These are phyloP conservation scores for Lagopus leucura DNA, from an alignment of 2,113 vertebrate species.

Conservation along the genomic window DNA sequence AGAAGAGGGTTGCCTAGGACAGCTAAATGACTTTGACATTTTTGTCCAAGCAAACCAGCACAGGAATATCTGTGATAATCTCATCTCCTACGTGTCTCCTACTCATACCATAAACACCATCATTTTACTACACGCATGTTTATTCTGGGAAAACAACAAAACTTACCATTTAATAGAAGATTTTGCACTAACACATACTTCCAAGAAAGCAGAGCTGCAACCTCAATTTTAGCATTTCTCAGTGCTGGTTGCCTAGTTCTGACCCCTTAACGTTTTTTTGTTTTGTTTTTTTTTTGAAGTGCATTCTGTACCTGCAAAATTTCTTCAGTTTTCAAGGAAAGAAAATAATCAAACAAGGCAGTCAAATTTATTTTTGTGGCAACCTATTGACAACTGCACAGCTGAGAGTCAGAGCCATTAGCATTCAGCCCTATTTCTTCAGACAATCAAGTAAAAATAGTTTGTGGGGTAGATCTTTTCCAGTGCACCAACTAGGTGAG, in stretches of 20 bases:
- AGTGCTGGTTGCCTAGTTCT: not conserved
- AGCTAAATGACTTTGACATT: not conserved
- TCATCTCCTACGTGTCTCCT: not conserved
- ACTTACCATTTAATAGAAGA: not conserved
- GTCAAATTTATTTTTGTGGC: not conserved
- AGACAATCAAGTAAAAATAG: not conserved
- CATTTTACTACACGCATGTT: not conserved
- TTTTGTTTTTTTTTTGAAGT: not conserved
- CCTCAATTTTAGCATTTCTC: not conserved
- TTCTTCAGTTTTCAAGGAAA: not conserved
- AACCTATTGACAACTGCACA: not conserved
- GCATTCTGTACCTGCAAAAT: accelerated
- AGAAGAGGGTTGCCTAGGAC: not conserved
- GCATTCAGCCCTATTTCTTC: not conserved
- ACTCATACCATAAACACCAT: not conserved
- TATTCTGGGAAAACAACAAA: not conserved
- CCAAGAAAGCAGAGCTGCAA: not conserved
- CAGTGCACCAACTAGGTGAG: not conserved
- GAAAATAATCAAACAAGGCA: not conserved
- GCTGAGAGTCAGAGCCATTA: not conserved
- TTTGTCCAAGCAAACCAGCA: not conserved
- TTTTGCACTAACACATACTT: not conserved
- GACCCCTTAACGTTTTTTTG: not conserved
- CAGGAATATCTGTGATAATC: not conserved
- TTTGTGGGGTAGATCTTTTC: not conserved